A percentile compares a stretch with the other conserved stretches of the same genome.
phyloP scores from a whole-genome alignment of 2,888 invertebrate genomes.

The Cybosia mesomella region DNA sequence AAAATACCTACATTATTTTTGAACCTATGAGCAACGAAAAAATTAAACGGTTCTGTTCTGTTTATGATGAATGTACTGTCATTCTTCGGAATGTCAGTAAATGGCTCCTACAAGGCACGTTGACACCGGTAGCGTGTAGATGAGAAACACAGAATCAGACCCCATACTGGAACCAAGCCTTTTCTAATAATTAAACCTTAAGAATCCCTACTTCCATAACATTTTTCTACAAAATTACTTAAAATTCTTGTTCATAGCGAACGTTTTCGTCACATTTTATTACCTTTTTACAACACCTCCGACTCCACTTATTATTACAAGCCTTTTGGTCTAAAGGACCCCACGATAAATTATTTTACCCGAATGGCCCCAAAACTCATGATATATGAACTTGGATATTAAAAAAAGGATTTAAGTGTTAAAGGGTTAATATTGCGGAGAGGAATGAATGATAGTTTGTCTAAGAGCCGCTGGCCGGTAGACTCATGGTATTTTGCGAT shows the following conservation, averaged over 20 bases:
- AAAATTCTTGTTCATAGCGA: conserved; percentile 26
- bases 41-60: too few relatives aligned
- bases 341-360: conserved; percentile 42
- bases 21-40: too few relatives aligned
- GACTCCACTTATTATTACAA: conserved; percentile 43
- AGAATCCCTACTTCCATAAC: not conserved
- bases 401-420: conserved; percentile 34
- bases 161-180: not conserved
- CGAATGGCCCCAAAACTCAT: conserved; percentile 46
- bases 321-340: conserved; percentile 29
- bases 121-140: too few relatives aligned
- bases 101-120: not conserved
- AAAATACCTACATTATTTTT: too few relatives aligned
- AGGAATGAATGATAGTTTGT: conserved; percentile 31
- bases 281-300: conserved; percentile 44
- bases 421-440: conserved; percentile 16
- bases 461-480: not conserved
- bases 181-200: not conserved
- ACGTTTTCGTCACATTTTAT: conserved; percentile 46
- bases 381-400: conserved; percentile 42
- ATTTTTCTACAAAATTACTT: conserved; percentile 9
- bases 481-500: not conserved
- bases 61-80: too few relatives aligned
- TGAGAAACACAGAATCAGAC: too few relatives aligned
- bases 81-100: not conserved